Evolutionary conservation across 1,140 invertebrate genomes (phyloP), one percentile per base, ranked within the genome.

Genomic region (Thereuonema tuberculata): DNA sequence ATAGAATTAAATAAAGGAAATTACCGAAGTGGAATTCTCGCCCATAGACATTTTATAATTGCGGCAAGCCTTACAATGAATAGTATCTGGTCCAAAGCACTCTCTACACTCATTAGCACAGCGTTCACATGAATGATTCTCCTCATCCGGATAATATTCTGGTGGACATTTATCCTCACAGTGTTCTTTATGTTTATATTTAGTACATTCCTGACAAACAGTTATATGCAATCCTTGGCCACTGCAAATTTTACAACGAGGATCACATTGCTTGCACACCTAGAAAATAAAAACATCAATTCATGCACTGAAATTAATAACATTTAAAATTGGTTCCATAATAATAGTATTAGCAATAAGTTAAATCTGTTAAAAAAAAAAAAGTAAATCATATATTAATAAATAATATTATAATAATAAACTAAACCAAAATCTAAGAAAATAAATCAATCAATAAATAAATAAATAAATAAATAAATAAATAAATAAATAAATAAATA

Each of bases 131-230:
- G 49, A 46, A 61, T 83, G 81, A 17, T 78, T 80, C 1, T 74
- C 74, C 24, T 86, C 79, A 66, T 92, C 85, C 1, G 86, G 84
- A 69, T 84, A 94, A 67, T 92, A 82, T 59, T 93, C 88, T 0
- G 77, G 68, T 0, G 88, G 85, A 71, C 93, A 97, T 69, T 93
- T 86, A 53, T 91, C 84, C 70, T 93, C 89, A 69, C 92, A 96
- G 67, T 91, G 88, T 66, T 93, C 88, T 1, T 86, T 87, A 58
- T 84, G 79, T 66, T 88, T 88, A 69, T 87, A 94, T 48, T 83
- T 83, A 2, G 82, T 80, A 69, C 91, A 96, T 65, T 90, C 83
- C 67, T 86, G 82, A 70, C 91, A 94, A 5, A 75, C 74, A 31
- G 72, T 67, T 25, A 68, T 65, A 65, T 93, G 89, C 62, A 89